Conservation (phyloP, 2,113 vertebrate genomes). For the Tetraodon nigroviridis region DNA sequence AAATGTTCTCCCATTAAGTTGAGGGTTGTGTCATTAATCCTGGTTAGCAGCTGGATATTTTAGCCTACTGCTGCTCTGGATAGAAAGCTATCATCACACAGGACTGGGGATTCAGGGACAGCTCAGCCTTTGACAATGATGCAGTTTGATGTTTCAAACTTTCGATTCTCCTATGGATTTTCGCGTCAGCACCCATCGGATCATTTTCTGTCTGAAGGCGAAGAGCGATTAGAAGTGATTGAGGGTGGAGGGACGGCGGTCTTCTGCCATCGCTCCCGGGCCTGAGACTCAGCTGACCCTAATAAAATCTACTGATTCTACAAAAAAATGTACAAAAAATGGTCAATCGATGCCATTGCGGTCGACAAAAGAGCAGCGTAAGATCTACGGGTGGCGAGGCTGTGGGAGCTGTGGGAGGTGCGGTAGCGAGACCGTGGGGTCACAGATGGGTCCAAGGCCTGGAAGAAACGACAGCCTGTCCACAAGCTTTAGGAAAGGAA, state of each 20-base stretch:
- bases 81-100: not conserved
- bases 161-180: constrained; percentile 24
- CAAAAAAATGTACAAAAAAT: constrained; percentile 1
- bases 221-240: constrained; percentile 15
- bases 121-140: too few species aligned
- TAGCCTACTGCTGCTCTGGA: not conserved
- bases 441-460: constrained; percentile 2
- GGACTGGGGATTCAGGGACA: not conserved
- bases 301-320: constrained; percentile 19
- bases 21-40: too few species aligned
- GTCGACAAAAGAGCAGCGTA: constrained; percentile 17
- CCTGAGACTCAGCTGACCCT: not conserved
- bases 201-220: constrained; percentile 45
- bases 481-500: constrained; percentile 3
- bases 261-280: constrained; percentile 20
- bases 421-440: constrained; percentile 19
- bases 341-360: constrained; percentile 31
- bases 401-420: not conserved
- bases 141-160: too few species aligned
- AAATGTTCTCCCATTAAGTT: too few species aligned
- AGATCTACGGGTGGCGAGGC: constrained; percentile 7
- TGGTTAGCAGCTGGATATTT: too few species aligned
- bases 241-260: constrained; percentile 29
- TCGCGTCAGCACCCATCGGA: constrained; percentile 47
- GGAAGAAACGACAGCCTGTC: constrained; percentile 23